Conservation (phyloP, 2,797 vertebrate species). For the Heterohyrax brucei region DNA sequence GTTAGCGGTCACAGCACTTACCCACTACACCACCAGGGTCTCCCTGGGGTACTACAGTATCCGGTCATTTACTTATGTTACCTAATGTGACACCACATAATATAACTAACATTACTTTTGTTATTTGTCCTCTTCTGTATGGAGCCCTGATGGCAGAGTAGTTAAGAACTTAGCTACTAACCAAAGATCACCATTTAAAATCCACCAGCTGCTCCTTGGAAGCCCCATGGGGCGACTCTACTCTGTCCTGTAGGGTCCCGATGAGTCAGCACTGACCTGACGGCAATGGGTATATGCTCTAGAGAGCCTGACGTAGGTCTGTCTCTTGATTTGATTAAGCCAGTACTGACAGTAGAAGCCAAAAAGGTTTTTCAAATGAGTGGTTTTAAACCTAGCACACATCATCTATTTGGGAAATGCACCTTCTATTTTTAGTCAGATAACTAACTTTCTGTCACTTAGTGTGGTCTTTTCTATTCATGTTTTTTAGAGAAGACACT, state of each 20-base stretch:
- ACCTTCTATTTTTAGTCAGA: slow-evolving; percentile 39
- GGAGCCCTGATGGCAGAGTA: too few relatives aligned
- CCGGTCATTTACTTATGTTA: background rate
- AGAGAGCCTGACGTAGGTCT: background rate
- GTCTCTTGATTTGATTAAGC: slow-evolving; percentile 14
- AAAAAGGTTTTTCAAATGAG: slow-evolving; percentile 51
- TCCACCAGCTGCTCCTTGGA: too few relatives aligned
- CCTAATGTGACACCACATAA: background rate
- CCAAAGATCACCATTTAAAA: too few relatives aligned
- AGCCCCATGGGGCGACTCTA: too few relatives aligned
- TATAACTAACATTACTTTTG: slow-evolving; percentile 21
- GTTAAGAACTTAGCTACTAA: too few relatives aligned
- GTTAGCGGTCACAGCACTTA: too few relatives aligned
- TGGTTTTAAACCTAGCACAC: slow-evolving; percentile 11
- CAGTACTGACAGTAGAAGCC: background rate
- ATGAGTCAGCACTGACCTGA: too few relatives aligned
- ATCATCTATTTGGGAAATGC: background rate
- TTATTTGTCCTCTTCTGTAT: background rate
- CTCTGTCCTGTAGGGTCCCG: too few relatives aligned
- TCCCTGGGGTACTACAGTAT: background rate
- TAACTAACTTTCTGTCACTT: slow-evolving; percentile 7
- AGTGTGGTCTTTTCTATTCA: background rate
- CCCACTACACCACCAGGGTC: too few relatives aligned
- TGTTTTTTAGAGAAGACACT: background rate
- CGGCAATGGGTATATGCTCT: background rate